Conservation (phyloP, 2,888 invertebrate species). For the Nebria brevicollis region DNA sequence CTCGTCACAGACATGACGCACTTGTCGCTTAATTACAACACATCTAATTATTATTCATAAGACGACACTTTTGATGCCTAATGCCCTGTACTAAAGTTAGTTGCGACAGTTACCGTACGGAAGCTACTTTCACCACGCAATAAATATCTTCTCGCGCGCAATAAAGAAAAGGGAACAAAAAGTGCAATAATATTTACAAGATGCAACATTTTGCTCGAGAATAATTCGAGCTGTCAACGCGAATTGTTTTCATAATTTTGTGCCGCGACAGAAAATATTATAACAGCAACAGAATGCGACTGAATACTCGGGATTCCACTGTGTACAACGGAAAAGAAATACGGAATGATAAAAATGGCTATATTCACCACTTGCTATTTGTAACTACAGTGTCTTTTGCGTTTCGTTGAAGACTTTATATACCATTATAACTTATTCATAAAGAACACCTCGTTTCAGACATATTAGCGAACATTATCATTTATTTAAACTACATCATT, state of each 20-base stretch:
- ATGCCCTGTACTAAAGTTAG: slow-evolving; percentile 29
- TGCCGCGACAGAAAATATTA: slow-evolving; percentile 21
- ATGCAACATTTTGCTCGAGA: slow-evolving; percentile 22
- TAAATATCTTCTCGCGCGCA: slow-evolving; percentile 30
- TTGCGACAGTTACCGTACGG: slow-evolving; percentile 22
- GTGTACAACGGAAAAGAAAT: not conserved
- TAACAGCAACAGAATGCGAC: slow-evolving; percentile 18
- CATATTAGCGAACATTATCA: too few relatives aligned
- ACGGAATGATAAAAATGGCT: not conserved
- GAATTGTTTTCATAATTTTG: slow-evolving; percentile 43
- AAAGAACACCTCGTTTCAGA: not conserved
- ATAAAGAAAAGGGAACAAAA: slow-evolving; percentile 29
- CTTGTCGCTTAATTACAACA: slow-evolving; percentile 31
- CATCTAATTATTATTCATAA: slow-evolving; percentile 41
- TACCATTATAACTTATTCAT: not conserved
- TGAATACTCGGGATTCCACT: not conserved
- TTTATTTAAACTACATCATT: too few relatives aligned
- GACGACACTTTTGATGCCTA: slow-evolving; percentile 29
- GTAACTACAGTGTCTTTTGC: not conserved
- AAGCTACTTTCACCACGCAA: slow-evolving; percentile 32
- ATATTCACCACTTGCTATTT: not conserved
- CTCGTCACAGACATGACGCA: slow-evolving; percentile 22
- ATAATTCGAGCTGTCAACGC: slow-evolving; percentile 33
- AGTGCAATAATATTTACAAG: slow-evolving; percentile 40
- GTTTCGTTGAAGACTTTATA: not conserved